Base-by-base conservation (phyloP, 2,888 invertebrate species). In the Hirtodrosophila cameraria region DNA sequence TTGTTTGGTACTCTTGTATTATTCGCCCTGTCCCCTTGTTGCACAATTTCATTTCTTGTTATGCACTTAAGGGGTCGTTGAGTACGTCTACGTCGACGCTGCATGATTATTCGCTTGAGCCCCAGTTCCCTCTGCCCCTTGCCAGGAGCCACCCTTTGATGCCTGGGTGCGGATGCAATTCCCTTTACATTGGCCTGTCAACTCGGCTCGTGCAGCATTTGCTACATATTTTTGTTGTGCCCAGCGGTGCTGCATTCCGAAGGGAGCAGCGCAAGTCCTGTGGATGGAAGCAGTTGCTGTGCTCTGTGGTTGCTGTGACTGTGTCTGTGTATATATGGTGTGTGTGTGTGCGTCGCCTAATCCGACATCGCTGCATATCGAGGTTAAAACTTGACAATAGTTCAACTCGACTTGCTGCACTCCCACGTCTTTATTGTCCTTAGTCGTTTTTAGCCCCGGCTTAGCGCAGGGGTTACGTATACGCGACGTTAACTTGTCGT, bases 331-430 rank as follows among this genome's bases (percentile, higher is more conserved):
- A 36, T 33, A 25, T 16, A 43, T 41, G 59, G 41, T 33, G 28
- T 16, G 46, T 41, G 59, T 35, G 60, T 50, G 64, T 53, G 54
- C 48, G 58, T 50, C 54, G 69, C 55, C 63, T 84, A 77, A 86
- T 84, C 88, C 71, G 82, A 88, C 78, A 77, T 70, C 67, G 79
- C 59, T 88, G 85, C 79, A 75, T 88, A 88, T 88, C 77, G 88
- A 77, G 88, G 88, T 72, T 85, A 85, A 65, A 59, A 83, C 85
- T 86, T 83, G 81, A 86, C 82, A 82, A 82, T 82, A 86, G 88
- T 82, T 82, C 69, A 82, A 86, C 82, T 73, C 74, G 77, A 87
- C 86, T 83, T 70, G 71, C 87, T 49, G 73, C 61, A 77, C 78
- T 60, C 78, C 75, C 79, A 63, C 53, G 55, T 61, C 79, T 60